Percentiles rank a stretch among this genome's conserved stretches.
These are phyloP conservation scores for Sebastes matsubarae DNA, from an alignment of 2,797 vertebrate genomes.

Conservation along the genomic window DNA sequence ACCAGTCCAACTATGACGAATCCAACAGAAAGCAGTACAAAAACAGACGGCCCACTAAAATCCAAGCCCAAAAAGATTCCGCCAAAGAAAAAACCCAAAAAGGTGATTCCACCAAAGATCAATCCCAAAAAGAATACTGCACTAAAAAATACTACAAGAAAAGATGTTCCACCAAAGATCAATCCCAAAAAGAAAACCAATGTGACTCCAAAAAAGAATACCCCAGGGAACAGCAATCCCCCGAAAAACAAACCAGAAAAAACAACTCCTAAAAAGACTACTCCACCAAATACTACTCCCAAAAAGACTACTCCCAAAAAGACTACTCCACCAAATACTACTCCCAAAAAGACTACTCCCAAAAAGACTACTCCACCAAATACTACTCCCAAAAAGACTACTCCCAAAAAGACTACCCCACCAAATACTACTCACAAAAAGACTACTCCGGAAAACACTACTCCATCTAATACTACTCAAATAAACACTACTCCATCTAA, in stretches of 20 bases:
- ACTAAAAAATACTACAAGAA: slow-evolving; percentile 35
- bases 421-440: neutral
- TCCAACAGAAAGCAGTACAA: slow-evolving; percentile 10
- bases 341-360: neutral
- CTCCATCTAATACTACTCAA: neutral
- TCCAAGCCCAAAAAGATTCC: slow-evolving; percentile 48
- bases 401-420: neutral
- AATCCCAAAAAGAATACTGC: slow-evolving; percentile 43
- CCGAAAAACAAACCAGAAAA: neutral
- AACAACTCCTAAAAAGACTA: neutral
- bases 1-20: slow-evolving; percentile 5
- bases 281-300: neutral
- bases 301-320: slow-evolving; percentile 21
- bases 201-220: slow-evolving; percentile 20
- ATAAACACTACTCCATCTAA: neutral
- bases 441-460: neutral
- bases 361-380: slow-evolving; percentile 9
- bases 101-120: slow-evolving; percentile 26
- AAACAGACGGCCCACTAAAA: slow-evolving; percentile 6
- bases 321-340: neutral
- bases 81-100: slow-evolving; percentile 45
- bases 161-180: slow-evolving; percentile 21
- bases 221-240: neutral
- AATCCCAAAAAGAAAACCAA: slow-evolving; percentile 38
- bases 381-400: neutral